A percentile compares a stretch with the other conserved stretches of the same genome.
phyloP scores from a whole-genome alignment of 2,797 vertebrate genomes.

The Argya squamiceps region DNA sequence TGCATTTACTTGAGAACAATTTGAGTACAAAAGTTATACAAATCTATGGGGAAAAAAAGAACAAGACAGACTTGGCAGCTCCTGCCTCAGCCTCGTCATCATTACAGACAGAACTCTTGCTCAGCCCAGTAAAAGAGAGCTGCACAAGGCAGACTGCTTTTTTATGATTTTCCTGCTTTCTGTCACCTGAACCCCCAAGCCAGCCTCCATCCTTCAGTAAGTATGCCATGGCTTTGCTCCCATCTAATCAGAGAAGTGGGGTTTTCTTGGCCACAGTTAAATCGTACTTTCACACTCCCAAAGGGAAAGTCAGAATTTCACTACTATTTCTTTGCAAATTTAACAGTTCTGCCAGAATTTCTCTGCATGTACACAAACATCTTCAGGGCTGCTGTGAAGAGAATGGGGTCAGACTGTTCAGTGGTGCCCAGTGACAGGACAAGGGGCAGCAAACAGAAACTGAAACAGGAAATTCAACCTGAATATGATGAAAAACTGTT shows the following conservation, averaged over 20 bases:
- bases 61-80: conserved; percentile 59
- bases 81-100: conserved; percentile 44
- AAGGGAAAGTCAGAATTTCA: background rate
- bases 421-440: background rate
- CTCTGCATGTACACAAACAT: background rate
- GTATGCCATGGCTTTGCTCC: background rate
- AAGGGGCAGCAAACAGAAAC: background rate
- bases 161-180: background rate
- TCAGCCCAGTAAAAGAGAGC: background rate
- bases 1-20: conserved; percentile 53
- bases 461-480: background rate
- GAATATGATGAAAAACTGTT: background rate
- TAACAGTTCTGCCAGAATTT: background rate
- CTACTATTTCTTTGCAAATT: background rate
- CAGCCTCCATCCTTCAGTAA: background rate
- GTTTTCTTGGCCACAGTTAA: background rate
- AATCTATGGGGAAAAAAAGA: conserved; percentile 57
- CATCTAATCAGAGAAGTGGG: background rate
- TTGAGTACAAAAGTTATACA: conserved; percentile 55
- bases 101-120: conserved; percentile 41
- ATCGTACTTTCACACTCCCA: background rate
- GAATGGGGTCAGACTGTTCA: background rate
- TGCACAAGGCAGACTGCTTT: conserved; percentile 4
- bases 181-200: background rate
- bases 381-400: background rate